Evolutionary conservation across 2,797 vertebrate genomes (phyloP).

Genomic region (Adrianichthys oophorus): DNA sequence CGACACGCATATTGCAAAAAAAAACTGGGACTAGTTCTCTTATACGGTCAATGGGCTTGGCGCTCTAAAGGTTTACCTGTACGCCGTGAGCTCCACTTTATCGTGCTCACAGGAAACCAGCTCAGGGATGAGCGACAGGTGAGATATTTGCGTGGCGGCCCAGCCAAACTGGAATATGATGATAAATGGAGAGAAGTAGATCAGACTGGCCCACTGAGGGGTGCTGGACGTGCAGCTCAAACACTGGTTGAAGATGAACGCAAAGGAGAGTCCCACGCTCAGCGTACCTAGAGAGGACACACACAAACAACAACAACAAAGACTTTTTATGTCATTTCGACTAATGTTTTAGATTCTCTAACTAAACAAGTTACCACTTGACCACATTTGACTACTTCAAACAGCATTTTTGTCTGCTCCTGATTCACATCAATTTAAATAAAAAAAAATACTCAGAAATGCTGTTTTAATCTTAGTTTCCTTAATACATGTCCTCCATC

Average conservation of each 20-base stretch:
- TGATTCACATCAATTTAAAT: too few species aligned
- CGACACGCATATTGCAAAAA: too few species aligned
- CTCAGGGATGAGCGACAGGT: conserved; percentile 93
- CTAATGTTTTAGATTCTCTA: too few species aligned
- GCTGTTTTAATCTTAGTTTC: too few species aligned
- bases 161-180: conserved; percentile 94
- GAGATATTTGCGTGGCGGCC: conserved; percentile 93
- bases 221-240: conserved; percentile 79
- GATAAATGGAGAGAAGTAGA: conserved; percentile 90
- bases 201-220: conserved; percentile 83
- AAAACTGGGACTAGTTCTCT: too few species aligned
- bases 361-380: too few species aligned
- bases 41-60: too few species aligned
- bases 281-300: conserved; percentile 81
- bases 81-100: conserved; percentile 93
- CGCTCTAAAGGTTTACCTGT: conserved; percentile 79
- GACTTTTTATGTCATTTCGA: too few species aligned
- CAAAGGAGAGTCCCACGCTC: conserved; percentile 88
- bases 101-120: conserved; percentile 85
- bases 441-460: too few species aligned
- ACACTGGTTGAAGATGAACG: conserved; percentile 93
- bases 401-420: too few species aligned
- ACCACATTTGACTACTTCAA: too few species aligned
- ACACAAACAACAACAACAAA: not conserved
- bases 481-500: too few species aligned